A percentile compares a stretch with the other conserved stretches of the same genome.
phyloP scores from a whole-genome alignment of 2,888 invertebrate species.

The Hanleya hanleyi region DNA sequence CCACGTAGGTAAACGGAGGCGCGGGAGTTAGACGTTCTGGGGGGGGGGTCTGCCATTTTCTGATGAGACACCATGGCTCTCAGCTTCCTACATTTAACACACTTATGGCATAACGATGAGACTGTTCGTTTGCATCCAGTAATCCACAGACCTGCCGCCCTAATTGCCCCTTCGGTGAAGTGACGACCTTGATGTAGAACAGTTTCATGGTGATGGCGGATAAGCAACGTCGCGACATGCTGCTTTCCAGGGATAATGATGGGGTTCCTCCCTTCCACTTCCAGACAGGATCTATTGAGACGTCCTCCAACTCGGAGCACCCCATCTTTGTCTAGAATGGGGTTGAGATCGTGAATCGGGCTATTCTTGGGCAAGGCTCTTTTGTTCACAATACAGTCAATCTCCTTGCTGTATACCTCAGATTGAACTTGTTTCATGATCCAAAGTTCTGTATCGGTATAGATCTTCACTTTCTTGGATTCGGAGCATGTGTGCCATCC shows the following conservation, averaged over 20 bases:
- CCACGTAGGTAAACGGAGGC: conserved; percentile 9
- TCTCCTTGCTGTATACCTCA: not conserved
- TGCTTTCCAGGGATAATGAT: not conserved
- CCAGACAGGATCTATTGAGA: not conserved
- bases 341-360: not conserved
- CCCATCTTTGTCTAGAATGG: not conserved
- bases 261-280: conserved; percentile 6
- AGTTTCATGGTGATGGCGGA: conserved; percentile 1
- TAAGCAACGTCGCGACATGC: not conserved
- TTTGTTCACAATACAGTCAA: not conserved
- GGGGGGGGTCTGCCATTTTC: not conserved
- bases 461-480: not conserved
- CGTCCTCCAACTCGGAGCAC: not conserved
- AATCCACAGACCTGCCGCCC: not conserved
- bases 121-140: not conserved
- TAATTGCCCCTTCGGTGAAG: conserved; percentile 10
- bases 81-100: not conserved
- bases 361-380: not conserved
- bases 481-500: not conserved
- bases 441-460: not conserved
- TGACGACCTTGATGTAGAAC: conserved; percentile 18
- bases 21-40: not conserved
- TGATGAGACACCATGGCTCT: not conserved
- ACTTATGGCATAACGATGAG: not conserved
- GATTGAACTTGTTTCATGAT: not conserved